Evolutionary conservation across 1,140 invertebrate species (phyloP), one percentile per base, ranked within the genome.

Genomic region (Antheraea mylitta): DNA sequence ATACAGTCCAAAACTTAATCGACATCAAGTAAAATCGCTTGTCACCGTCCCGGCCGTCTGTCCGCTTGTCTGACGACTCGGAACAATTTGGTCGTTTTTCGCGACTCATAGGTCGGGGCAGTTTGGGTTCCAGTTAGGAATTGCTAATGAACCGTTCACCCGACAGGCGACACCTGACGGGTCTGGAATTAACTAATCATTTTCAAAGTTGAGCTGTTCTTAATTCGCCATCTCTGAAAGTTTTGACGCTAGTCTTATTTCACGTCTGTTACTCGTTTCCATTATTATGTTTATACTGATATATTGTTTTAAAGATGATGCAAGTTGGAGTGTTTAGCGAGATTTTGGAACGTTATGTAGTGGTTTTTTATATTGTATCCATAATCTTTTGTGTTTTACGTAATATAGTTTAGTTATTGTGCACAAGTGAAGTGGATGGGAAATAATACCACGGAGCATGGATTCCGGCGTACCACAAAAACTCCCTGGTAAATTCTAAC

Each of bases 121-220:
- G 19, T 36, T n/a, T 63, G 6, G 19, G 61, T n/a, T 11, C 61
- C 61, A 16, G 19, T 36, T 37, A 63, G 61, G 61, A 63, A 30
- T 63, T 63, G 22, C 19, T 63, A 63, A 63, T 63, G 30, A 37
- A 61, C 18, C 59, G 8, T 53, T 13, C 45, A 13, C 45, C 16
- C 45, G 11, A 53, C 45, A 53, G 16, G 61, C 61, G 61, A 63
- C 61, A 63, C 61, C 61, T 63, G 30, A 37, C 19, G 13, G 19
- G 11, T 13, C 9, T 18, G 59, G 18, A 61, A 61, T 61, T 36
- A 61, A 61, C 18, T 53, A 53, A 53, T 53, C 45, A 53, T 1
- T 53, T 13, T 13, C 11, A 13, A 53, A 53, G 45, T 53, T 53
- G 45, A 53, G 13, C 9, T 53, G 45, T 53, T 53, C 45, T 53